Base-by-base conservation (phyloP, 2,113 vertebrate genomes). In the Ictidomys tridecemlineatus region DNA sequence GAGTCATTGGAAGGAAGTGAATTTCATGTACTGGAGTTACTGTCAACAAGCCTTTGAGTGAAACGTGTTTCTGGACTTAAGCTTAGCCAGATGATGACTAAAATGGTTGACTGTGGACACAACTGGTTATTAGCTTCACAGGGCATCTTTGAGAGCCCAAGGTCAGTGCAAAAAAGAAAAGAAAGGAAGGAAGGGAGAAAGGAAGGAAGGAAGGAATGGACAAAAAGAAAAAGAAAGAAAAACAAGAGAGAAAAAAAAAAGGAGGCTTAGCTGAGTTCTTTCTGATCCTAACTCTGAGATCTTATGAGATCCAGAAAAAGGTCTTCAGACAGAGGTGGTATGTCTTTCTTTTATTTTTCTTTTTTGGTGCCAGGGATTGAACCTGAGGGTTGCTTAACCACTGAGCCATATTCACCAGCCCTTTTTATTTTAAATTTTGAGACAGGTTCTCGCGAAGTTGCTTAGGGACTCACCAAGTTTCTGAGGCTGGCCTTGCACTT, bases 221-320 rank as follows among this genome's bases (percentile, higher is more conserved):
- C 56, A 7, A 58, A 58, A 58, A 58, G 56, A 58, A 58, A 24
- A 58, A 58, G 56, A 58, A 58, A 58, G 56, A 16, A 58, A 58
- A 58, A 58, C 56, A 72, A 76, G 7, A 30, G 24, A 32, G 32
- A 17, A 12, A 28, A 17, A 12, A 28, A 34, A 67, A 17, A 32
- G 30, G 58, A 77, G 10, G 12, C 5, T 37, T 2, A 14, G 39
- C 9, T 4, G 28, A 22, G 13, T 45, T 9, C 24, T 72, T 93
- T 92, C 26, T 74, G 30, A 73, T 82, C 91, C 32, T 63, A 67
- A 73, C 8, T 72, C 4, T 78, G 63, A 95, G 30, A n/a, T 78
- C 45, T 93, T 42, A 87, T 85, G 69, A 93, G 28, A 72, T 91
- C 51, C 84, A 45, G 80, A 61, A 91, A 32, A 76, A 51, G 10